phyloP scores from a whole-genome alignment of 2,113 vertebrate genomes.

The Poeciliopsis turrubarensis region DNA sequence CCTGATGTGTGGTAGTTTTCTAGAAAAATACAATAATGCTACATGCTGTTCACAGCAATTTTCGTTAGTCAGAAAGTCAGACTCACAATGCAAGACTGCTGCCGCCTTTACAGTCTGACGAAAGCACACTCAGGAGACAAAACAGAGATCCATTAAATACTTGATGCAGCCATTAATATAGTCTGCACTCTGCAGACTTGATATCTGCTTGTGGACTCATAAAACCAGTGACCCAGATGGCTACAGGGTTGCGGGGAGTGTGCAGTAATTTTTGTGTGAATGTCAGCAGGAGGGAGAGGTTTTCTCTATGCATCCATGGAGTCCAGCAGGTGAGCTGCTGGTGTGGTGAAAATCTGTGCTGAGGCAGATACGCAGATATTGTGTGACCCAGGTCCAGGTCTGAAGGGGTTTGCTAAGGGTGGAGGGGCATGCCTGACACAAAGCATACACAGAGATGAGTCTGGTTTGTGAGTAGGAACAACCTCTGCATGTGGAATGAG shows the following conservation, averaged over 20 bases:
- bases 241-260: slow-evolving; percentile 14
- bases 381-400: slow-evolving; percentile 36
- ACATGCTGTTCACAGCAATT: background rate
- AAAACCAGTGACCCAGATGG: slow-evolving; percentile 48
- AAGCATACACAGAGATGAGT: slow-evolving; percentile 45
- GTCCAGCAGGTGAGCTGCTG: slow-evolving; percentile 33
- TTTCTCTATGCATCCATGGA: background rate
- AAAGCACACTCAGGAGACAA: slow-evolving; percentile 36
- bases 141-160: slow-evolving; percentile 51
- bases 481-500: slow-evolving; percentile 72
- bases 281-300: slow-evolving; percentile 18
- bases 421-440: slow-evolving; percentile 44
- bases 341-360: slow-evolving; percentile 24
- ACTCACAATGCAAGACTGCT: background rate
- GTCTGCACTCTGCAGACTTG: slow-evolving; percentile 30
- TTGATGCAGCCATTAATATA: slow-evolving; percentile 37
- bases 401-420: slow-evolving; percentile 13
- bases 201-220: slow-evolving; percentile 37
- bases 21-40: slow-evolving; percentile 12
- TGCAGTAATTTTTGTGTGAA: slow-evolving; percentile 31
- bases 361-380: slow-evolving; percentile 16
- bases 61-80: slow-evolving; percentile 18
- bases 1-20: background rate
- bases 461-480: slow-evolving; percentile 51
- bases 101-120: background rate